Evolutionary conservation across 2,797 vertebrate genomes (phyloP).

Genomic region (Gadopsis marmoratus): DNA sequence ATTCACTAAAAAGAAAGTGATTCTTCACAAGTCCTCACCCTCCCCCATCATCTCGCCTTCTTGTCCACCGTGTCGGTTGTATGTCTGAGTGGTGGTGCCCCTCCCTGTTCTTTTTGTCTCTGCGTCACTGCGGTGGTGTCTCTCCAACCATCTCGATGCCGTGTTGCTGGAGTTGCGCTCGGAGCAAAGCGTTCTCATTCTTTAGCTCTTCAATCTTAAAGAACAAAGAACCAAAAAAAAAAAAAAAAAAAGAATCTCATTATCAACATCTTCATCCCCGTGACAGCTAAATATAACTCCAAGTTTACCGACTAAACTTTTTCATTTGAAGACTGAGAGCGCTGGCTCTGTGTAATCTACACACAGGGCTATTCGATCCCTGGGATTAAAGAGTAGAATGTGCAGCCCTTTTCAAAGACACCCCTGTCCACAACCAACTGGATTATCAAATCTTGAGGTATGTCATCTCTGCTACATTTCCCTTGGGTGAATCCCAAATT

Average conservation of each 20-base stretch:
- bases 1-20: constrained; percentile 62
- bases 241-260: constrained; percentile 23
- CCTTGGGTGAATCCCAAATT: constrained; percentile 53
- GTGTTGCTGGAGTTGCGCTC: constrained; percentile 90
- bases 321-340: constrained; percentile 41
- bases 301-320: constrained; percentile 64
- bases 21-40: constrained; percentile 58
- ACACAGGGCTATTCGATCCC: constrained; percentile 44
- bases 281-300: constrained; percentile 47
- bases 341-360: constrained; percentile 48
- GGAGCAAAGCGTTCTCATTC: constrained; percentile 90
- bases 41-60: constrained; percentile 14
- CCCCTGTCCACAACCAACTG: constrained; percentile 66
- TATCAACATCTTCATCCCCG: constrained; percentile 48
- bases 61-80: constrained; percentile 30
- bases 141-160: constrained; percentile 88
- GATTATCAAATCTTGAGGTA: constrained; percentile 68
- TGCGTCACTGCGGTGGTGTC: constrained; percentile 82
- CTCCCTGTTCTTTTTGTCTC: constrained; percentile 25
- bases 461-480: constrained; percentile 71
- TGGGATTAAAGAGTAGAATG: constrained; percentile 57
- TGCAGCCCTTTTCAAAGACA: constrained; percentile 50
- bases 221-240: constrained; percentile 29
- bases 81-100: constrained; percentile 49
- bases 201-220: constrained; percentile 91